These are phyloP conservation scores for Pyrocephalus nanus DNA, from an alignment of 2,797 vertebrate genomes.

Conservation along the genomic window DNA sequence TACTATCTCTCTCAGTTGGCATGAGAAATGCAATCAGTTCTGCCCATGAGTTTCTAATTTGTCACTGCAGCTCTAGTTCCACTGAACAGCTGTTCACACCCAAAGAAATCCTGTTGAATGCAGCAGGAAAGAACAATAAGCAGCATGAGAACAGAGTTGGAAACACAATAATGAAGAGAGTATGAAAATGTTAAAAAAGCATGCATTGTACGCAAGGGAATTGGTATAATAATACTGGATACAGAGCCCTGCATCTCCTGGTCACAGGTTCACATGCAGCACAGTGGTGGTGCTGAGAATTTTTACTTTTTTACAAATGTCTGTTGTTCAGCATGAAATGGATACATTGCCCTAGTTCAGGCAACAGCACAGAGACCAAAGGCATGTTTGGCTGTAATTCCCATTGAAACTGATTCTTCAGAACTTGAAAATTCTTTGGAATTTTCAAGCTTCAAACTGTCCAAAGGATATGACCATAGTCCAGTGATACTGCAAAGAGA, in stretches of 20 bases:
- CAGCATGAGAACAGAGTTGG: neutral
- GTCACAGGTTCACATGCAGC: neutral
- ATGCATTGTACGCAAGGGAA: neutral
- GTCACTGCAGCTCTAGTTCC: conserved; percentile 37
- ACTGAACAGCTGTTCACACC: conserved; percentile 19
- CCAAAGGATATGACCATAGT: neutral
- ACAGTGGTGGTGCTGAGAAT: neutral
- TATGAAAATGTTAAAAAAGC: neutral
- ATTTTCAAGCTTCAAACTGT: neutral
- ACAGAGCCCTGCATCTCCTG: neutral
- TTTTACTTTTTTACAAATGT: neutral
- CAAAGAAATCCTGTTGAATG: neutral
- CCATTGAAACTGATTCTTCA: neutral
- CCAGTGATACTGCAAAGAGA: neutral
- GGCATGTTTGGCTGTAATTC: neutral
- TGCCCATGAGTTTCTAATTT: conserved; percentile 41
- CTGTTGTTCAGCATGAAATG: neutral
- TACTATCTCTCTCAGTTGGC: neutral
- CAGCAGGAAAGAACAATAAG: neutral
- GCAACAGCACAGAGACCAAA: neutral
- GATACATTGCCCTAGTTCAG: neutral
- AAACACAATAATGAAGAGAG: neutral
- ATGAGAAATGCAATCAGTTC: conserved; percentile 40
- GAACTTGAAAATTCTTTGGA: neutral
- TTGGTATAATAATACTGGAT: neutral